Evolutionary conservation across 1,140 invertebrate species (phyloP).

Genomic region (Cyrtorhinus lividipennis): DNA sequence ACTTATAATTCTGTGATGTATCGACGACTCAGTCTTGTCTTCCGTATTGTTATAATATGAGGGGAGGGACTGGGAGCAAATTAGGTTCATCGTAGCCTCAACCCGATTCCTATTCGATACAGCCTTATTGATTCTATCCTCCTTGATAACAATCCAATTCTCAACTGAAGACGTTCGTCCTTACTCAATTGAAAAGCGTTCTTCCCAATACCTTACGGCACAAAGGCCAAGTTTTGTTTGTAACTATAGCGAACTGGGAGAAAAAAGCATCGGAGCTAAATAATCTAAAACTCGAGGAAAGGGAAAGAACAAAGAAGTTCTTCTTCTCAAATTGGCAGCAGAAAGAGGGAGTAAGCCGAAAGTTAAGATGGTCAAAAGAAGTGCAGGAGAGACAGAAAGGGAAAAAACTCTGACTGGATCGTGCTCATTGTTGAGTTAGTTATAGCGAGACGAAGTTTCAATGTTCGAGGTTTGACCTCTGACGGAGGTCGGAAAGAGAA

Average conservation of each 20-base stretch:
- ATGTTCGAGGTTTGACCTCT: neutral
- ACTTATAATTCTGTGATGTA: too few relatives aligned
- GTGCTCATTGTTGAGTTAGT: neutral
- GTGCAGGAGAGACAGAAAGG: neutral
- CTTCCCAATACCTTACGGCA: neutral
- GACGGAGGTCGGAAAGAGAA: neutral
- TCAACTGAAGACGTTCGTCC: too few relatives aligned
- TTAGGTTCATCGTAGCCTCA: too few relatives aligned
- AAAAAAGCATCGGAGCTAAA: neutral
- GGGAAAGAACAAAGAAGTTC: neutral
- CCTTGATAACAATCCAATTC: too few relatives aligned
- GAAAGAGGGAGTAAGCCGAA: neutral
- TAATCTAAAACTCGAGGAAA: neutral
- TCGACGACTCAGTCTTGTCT: too few relatives aligned
- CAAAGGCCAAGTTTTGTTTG: neutral
- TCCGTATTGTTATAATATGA: too few relatives aligned
- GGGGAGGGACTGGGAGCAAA: too few relatives aligned
- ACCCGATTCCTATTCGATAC: too few relatives aligned
- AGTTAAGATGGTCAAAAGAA: neutral
- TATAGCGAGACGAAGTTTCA: neutral
- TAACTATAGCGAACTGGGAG: neutral
- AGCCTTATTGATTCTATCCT: too few relatives aligned
- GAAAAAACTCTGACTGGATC: too few relatives aligned
- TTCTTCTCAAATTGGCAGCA: neutral
- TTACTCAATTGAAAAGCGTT: neutral